These are phyloP conservation scores for Protonemura montana DNA, from an alignment of 2,888 invertebrate species.

Conservation along the genomic window DNA sequence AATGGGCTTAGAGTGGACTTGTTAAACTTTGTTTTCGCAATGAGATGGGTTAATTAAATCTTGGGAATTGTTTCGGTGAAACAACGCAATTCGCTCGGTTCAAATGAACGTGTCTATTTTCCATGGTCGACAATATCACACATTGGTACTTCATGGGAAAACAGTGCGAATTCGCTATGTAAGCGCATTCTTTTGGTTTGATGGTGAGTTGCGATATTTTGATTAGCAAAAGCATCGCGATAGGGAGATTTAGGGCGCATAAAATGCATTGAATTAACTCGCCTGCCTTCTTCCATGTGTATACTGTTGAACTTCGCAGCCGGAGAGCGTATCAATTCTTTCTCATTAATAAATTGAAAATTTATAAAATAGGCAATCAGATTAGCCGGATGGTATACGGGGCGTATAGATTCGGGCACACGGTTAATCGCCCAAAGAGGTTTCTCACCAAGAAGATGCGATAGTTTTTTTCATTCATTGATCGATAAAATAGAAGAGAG, in stretches of 20 bases:
- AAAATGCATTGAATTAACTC: too few relatives aligned
- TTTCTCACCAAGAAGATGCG: constrained; percentile 33
- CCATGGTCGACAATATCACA: not conserved
- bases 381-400: constrained; percentile 44
- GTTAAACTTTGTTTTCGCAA: constrained; percentile 12
- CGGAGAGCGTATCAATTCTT: constrained; percentile 43
- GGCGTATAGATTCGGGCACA: constrained; percentile 29
- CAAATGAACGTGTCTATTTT: too few relatives aligned
- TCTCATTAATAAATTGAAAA: constrained; percentile 50
- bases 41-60: not conserved
- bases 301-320: not conserved
- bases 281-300: too few relatives aligned
- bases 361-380: constrained; percentile 50
- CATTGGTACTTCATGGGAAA: not conserved
- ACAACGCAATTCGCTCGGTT: not conserved
- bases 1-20: not conserved
- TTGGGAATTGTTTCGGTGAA: not conserved
- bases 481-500: constrained; percentile 38
- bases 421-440: constrained; percentile 45
- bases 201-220: too few relatives aligned
- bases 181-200: too few relatives aligned
- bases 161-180: not conserved
- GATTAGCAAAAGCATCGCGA: too few relatives aligned
- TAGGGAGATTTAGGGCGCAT: too few relatives aligned
- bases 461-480: constrained; percentile 40